Evolutionary conservation across 2,888 invertebrate species (phyloP), one percentile per base, ranked within the genome.

Genomic region (Encarsia formosa): DNA sequence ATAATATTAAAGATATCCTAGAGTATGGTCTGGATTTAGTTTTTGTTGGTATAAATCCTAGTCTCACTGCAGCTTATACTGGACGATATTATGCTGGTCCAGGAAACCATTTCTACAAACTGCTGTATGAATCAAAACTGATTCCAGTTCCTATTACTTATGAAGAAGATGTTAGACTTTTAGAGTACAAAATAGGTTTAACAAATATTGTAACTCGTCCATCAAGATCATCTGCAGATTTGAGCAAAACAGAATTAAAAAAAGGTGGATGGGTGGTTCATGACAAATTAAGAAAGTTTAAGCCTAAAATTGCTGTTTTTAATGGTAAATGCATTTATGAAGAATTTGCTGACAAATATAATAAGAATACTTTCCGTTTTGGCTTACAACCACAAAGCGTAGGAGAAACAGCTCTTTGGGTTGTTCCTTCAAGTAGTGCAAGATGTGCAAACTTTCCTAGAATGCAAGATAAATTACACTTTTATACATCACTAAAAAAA

Each of bases 261-360:
- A 65, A 68, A 41, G 73, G 74, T 8, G 62, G 66, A 0, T 56
- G 41, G 13, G 37, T 65, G 2, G 57, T 71, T 0, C 60, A 65
- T 11, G 63, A 70, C 5, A 73, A 74, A 47, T 41, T 74, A 2
- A 61, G 55, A 6, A 24, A 50, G 4, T 73, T 65, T 20, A 63
- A 67, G 34, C 73, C 74, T 3, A 73, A 65, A 56, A 61, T 74
- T 15, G 73, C 70, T 2, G 63, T 73, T 6, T 74, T 74, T 24
- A 73, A 73, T 58, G 74, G 74, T 1, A 73, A 72, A 55, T 71
- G 73, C 32, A 74, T 74, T 13, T 74, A 70, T 37, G 69, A 72
- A 43, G 66, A 69, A 5, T 74, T 67, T 49, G 66, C 64, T 4
- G 59, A 65, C 19, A 65, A 66, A 47, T 60, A 50, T 1, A 52